These are phyloP conservation scores for Bombus pyrosoma DNA, from an alignment of 1,140 invertebrate genomes.

Conservation along the genomic window DNA sequence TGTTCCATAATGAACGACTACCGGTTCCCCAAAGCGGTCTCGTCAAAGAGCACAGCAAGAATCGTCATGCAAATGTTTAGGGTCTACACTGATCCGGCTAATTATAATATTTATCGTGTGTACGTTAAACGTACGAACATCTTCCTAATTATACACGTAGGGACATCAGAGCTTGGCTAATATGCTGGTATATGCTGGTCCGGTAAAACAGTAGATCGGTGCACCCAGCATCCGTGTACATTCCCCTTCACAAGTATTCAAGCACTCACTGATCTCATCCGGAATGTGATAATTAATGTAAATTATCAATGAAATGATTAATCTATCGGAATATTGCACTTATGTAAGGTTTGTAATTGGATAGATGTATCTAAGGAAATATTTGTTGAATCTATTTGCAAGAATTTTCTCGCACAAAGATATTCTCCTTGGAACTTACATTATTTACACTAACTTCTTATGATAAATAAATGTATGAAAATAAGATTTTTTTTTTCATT, in stretches of 20 bases:
- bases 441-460: too few relatives aligned
- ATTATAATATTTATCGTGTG: slow-evolving; percentile 75
- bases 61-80: slow-evolving; percentile 62
- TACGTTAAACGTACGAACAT: slow-evolving; percentile 22
- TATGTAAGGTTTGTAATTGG: too few relatives aligned
- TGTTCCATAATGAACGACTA: too few relatives aligned
- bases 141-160: slow-evolving; percentile 33
- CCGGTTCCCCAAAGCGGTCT: background rate
- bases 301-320: background rate
- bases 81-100: slow-evolving; percentile 53
- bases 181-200: slow-evolving; percentile 51
- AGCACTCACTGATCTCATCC: background rate
- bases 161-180: slow-evolving; percentile 45
- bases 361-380: too few relatives aligned
- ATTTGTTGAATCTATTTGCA: too few relatives aligned
- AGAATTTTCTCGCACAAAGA: too few relatives aligned
- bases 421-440: too few relatives aligned
- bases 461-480: too few relatives aligned
- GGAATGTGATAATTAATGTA: background rate
- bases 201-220: slow-evolving; percentile 46
- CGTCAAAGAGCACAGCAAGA: background rate
- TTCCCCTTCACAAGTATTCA: background rate
- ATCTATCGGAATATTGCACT: background rate
- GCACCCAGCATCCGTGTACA: background rate
- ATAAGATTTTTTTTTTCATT: too few relatives aligned